These are phyloP conservation scores for Caenorhabditis parvicauda DNA, from an alignment of 2,888 invertebrate genomes.

Conservation along the genomic window DNA sequence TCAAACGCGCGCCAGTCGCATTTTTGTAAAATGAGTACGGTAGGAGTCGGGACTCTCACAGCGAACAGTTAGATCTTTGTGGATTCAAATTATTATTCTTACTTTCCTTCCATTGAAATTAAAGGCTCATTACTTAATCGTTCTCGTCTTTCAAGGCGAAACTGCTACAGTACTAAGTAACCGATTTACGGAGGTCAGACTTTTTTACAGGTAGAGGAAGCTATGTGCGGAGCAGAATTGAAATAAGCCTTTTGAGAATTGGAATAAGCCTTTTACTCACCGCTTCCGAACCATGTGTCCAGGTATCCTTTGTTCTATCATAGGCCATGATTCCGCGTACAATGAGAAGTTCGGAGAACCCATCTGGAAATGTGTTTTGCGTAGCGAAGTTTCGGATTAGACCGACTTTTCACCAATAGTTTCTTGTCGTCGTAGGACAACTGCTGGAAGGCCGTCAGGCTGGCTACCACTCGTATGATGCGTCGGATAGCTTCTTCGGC, in stretches of 20 bases:
- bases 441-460: slow-evolving; percentile 77
- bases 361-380: slow-evolving; percentile 63
- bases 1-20: too few species aligned
- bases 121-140: too few species aligned
- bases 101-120: too few species aligned
- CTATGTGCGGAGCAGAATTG: too few species aligned
- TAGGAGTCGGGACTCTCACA: too few species aligned
- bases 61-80: too few species aligned
- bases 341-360: slow-evolving; percentile 94
- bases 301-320: slow-evolving; percentile 81
- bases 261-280: slow-evolving; percentile 9
- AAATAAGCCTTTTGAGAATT: background rate
- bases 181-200: too few species aligned
- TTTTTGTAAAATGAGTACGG: too few species aligned
- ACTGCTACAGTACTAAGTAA: too few species aligned
- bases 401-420: slow-evolving; percentile 76
- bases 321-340: slow-evolving; percentile 87
- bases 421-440: slow-evolving; percentile 93
- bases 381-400: slow-evolving; percentile 6
- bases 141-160: too few species aligned
- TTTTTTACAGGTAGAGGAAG: too few species aligned
- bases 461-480: slow-evolving; percentile 70
- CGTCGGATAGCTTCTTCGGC: slow-evolving; percentile 87
- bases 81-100: too few species aligned
- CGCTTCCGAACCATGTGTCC: slow-evolving; percentile 70